Base-by-base conservation (phyloP, 2,888 invertebrate genomes). In the Patella depressa region DNA sequence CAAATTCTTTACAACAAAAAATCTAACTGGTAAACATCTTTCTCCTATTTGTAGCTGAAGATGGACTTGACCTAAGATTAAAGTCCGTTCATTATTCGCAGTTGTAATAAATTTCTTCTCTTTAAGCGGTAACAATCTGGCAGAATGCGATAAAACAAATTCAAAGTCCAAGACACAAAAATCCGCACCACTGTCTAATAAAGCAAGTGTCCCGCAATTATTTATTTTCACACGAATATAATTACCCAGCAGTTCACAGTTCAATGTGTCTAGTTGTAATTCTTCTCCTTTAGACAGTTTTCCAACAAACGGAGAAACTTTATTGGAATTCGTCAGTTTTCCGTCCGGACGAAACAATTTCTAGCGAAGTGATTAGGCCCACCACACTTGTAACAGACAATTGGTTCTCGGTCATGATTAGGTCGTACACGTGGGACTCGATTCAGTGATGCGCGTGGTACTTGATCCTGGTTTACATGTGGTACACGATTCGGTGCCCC, bases 141-240 rank as follows among this genome's bases (percentile, higher is more conserved):
- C 45, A 53, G 5, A 17, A 7, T 53, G 4, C 15, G 3, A 17
- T 19, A 72, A 72, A 72, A 72, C 19, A 17, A 72, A 19, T 53
- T 19, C 24, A 19, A 53, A 17, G 53, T n/a, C 19, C 19, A 72
- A 45, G 24, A 19, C 19, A 65, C 65, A 72, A 72, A 65, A 15
- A 72, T 72, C 72, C 14, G 54, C 54, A 54, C 72, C 72, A 54
- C 45, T 45, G 53, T 72, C 72, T 54, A 72, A 45, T 5, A 72
- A 54, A 19, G 72, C 54, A 72, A 53, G 53, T 72, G 53, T 45
- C 11, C 14, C 14, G 17, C 4, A 24, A 12, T 65, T 65, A 65
- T 24, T 24, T 19, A 65, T 65, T 19, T 19, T 19, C 11, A 65
- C 65, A 19, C 19, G 65, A 19, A 65, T 19, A 65, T 19, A 65